These are phyloP conservation scores for Fragum sueziense DNA, from an alignment of 2,888 invertebrate genomes.

Conservation along the genomic window DNA sequence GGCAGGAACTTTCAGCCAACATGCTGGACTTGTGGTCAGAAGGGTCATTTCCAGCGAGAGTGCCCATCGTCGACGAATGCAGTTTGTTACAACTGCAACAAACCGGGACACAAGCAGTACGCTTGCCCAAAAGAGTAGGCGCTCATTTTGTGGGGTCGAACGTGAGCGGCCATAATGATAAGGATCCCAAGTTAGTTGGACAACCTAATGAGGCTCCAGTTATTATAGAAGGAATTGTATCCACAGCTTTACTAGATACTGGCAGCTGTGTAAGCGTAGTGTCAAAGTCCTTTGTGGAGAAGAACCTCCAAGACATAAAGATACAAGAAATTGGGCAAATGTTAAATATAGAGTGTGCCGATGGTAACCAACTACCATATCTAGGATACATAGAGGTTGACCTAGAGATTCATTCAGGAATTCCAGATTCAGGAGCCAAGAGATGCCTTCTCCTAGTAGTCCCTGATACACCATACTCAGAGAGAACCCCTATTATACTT, in stretches of 20 bases:
- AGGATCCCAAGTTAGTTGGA: constrained; percentile 35
- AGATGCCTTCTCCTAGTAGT: no score
- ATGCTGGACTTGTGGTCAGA: no score
- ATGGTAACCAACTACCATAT: constrained; percentile 49
- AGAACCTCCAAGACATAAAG: no score
- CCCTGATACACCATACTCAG: no score
- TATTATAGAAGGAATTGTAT: neutral
- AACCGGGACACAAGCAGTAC: neutral
- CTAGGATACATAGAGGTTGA: constrained; percentile 39
- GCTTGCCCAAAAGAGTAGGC: constrained; percentile 24
- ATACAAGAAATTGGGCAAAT: no score
- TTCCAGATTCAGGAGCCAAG: no score
- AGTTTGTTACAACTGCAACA: neutral
- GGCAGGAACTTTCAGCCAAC: no score
- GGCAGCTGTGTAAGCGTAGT: constrained; percentile 42
- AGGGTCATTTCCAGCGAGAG: neutral
- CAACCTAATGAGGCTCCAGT: constrained; percentile 27
- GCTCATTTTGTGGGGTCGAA: constrained; percentile 26
- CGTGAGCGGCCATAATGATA: neutral
- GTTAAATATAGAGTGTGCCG: constrained; percentile 44
- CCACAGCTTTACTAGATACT: constrained; percentile 31
- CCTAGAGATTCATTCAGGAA: constrained; percentile 9
- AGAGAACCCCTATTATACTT: constrained; percentile 32
- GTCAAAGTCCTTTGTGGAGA: constrained; percentile 28
- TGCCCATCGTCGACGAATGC: neutral